phyloP scores from a whole-genome alignment of 2,797 vertebrate species.

The Hydrolagus colliei region DNA sequence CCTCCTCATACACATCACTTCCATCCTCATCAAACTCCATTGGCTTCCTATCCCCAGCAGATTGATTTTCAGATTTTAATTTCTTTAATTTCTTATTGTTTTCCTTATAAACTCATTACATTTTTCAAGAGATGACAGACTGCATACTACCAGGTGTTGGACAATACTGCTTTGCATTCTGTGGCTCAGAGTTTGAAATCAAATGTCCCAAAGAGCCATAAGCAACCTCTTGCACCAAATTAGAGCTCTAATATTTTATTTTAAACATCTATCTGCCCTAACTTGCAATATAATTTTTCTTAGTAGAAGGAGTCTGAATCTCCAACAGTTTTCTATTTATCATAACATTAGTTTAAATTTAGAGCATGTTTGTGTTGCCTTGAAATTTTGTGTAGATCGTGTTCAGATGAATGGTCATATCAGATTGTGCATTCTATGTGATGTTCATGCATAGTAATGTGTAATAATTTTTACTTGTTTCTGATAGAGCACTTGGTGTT shows the following conservation, averaged over 20 bases:
- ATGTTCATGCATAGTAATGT: not conserved
- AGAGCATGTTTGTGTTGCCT: not conserved
- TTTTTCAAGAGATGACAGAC: too few species aligned
- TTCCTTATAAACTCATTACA: too few species aligned
- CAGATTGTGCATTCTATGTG: not conserved
- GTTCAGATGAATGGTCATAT: not conserved
- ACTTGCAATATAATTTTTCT: not conserved
- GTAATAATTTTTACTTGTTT: not conserved
- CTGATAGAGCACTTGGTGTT: slow-evolving; percentile 72
- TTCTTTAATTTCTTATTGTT: too few species aligned
- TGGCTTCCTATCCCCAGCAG: too few species aligned
- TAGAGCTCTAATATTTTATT: not conserved
- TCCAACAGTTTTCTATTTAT: not conserved
- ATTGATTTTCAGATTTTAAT: too few species aligned
- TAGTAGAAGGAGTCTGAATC: not conserved
- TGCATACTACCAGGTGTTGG: too few species aligned
- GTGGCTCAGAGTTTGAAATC: too few species aligned
- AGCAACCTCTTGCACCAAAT: too few species aligned
- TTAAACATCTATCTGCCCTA: not conserved
- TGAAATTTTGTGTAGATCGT: not conserved
- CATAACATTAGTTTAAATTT: not conserved
- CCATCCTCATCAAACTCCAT: too few species aligned
- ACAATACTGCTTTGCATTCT: too few species aligned
- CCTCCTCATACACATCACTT: too few species aligned
- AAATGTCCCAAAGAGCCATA: too few species aligned